phyloP scores from a whole-genome alignment of 2,888 invertebrate genomes.

The Ctena decussata region DNA sequence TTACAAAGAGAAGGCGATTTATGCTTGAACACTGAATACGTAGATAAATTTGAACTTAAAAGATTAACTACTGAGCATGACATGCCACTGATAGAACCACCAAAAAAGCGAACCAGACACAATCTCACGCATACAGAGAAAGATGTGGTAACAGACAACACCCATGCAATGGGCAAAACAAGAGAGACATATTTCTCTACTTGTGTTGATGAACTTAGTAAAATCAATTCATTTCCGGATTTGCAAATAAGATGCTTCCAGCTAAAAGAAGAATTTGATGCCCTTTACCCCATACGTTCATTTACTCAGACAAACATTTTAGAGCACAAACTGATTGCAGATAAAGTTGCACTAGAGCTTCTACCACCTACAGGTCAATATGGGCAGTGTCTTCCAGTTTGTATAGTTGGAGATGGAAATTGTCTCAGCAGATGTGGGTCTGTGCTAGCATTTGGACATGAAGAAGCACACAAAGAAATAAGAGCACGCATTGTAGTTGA shows the following conservation, averaged over 20 bases:
- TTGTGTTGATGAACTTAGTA: neutral
- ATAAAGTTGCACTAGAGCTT: conserved; percentile 14
- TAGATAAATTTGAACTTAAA: conserved; percentile 22
- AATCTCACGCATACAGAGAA: neutral
- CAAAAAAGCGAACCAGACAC: neutral
- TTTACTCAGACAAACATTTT: conserved; percentile 18
- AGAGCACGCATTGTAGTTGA: conserved; percentile 19
- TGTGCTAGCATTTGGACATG: conserved; percentile 21
- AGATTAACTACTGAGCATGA: no score
- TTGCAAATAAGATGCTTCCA: conserved; percentile 12
- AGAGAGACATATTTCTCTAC: neutral
- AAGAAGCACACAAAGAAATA: conserved; percentile 14
- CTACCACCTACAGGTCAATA: conserved; percentile 2
- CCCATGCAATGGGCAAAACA: neutral
- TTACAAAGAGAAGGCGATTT: neutral
- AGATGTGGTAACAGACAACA: neutral
- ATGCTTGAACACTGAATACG: conserved; percentile 48
- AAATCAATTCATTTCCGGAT: conserved; percentile 19
- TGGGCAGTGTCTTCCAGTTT: conserved; percentile 16
- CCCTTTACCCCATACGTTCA: conserved; percentile 1
- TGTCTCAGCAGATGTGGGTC: conserved; percentile 36
- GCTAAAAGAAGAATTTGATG: conserved; percentile 21
- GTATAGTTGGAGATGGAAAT: conserved; percentile 38
- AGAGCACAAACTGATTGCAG: conserved; percentile 10
- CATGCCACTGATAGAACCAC: neutral